Base-by-base conservation (phyloP, 2,888 invertebrate species). In the Syrista parreyssii region DNA sequence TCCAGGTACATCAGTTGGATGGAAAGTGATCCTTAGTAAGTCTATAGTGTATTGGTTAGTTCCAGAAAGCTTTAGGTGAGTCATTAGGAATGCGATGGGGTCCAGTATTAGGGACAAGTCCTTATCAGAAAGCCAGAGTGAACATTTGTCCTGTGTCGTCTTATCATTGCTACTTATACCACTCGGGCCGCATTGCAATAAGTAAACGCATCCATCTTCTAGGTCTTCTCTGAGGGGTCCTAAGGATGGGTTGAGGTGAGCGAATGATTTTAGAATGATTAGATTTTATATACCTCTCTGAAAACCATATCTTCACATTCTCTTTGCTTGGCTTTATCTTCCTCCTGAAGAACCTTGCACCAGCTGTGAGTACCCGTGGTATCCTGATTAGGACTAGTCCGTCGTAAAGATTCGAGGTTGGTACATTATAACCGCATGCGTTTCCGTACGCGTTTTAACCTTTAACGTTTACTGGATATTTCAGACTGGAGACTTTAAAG, bases 81-180 rank as follows among this genome's bases (percentile, higher is more conserved):
- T 82, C 80, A 82, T 79, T 74, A 76, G 78, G 83, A 82, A 84
- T 85, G 82, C 81, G 79, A 77, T 82, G 76, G 82, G 81, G 77
- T 80, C 79, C 77, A 75, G 36, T 78, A 73, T 71, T 73, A 35
- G 11, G 76, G 77, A 74, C 68, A 78, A 74, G 68, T 79, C 36
- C 80, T 86, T 87, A 88, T 86, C 87, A 78, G 36, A 35, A 11
- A 73, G 76, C 78, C 76, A 82, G 84, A 85, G 81, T 81, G 78
- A 85, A 86, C 84, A 85, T 87, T 85, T 85, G 85, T 88, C 84
- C 79, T 75, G 79, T 79, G 82, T 83, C 82, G 77, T 74, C 79
- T 88, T 87, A 88, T 87, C 87, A 80, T 75, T 40, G 84, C 84
- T 86, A 84, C 86, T 84, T 85, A 82, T 84, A 78, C 82, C 82